Percentiles rank a stretch among this genome's conserved stretches.
phyloP scores from a whole-genome alignment of 2,797 vertebrate species.

The Ctenopoma kingsleyae region DNA sequence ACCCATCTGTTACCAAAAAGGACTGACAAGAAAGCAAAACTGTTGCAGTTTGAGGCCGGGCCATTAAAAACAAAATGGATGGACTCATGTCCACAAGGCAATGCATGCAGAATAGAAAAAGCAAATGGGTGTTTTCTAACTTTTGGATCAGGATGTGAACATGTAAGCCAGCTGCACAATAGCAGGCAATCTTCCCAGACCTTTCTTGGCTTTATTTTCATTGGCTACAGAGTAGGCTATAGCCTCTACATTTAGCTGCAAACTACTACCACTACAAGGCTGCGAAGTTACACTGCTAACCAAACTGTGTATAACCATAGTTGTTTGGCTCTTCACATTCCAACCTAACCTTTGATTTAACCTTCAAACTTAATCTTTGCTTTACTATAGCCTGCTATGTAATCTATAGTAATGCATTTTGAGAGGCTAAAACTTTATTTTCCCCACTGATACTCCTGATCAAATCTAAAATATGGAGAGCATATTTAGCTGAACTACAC shows the following conservation, averaged over 20 bases:
- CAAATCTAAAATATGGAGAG: background rate
- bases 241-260: constrained; percentile 38
- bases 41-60: constrained; percentile 24
- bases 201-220: constrained; percentile 64
- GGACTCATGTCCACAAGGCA: constrained; percentile 46
- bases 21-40: constrained; percentile 55
- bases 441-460: background rate
- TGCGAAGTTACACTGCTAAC: constrained; percentile 29
- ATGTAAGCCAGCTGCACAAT: constrained; percentile 68
- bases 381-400: background rate
- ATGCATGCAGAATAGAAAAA: constrained; percentile 47
- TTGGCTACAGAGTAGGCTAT: constrained; percentile 55
- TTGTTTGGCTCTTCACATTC: constrained; percentile 13
- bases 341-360: background rate
- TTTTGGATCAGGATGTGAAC: constrained; percentile 65
- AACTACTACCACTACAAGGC: constrained; percentile 41
- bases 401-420: constrained; percentile 4
- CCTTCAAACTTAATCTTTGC: constrained; percentile 5
- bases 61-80: constrained; percentile 45
- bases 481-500: background rate
- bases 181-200: constrained; percentile 65
- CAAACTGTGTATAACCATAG: constrained; percentile 7
- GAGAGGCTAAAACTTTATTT: background rate
- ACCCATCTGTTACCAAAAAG: constrained; percentile 70
- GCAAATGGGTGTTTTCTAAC: constrained; percentile 62